phyloP scores from a whole-genome alignment of 2,797 vertebrate species.

The Danio tinwini region DNA sequence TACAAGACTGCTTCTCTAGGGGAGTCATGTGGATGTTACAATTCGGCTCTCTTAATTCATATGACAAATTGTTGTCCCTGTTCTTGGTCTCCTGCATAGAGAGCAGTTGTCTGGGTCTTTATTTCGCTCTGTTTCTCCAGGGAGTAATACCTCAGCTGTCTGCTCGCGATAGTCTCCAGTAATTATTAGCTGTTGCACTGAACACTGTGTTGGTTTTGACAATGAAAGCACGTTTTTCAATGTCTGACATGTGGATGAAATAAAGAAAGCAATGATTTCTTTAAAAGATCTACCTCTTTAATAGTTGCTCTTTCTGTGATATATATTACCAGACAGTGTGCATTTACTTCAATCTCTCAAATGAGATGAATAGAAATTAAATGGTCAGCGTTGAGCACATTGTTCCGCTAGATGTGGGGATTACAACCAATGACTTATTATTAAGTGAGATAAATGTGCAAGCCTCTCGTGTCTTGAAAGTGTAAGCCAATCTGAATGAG shows the following conservation, averaged over 20 bases:
- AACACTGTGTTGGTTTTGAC: conserved; percentile 41
- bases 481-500: conserved; percentile 34
- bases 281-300: conserved; percentile 14
- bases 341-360: conserved; percentile 28
- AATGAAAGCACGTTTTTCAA: conserved; percentile 15
- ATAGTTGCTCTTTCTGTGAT: conserved; percentile 22
- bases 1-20: neutral
- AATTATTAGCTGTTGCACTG: conserved; percentile 37
- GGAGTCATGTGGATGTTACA: conserved; percentile 16
- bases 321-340: conserved; percentile 13
- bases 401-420: conserved; percentile 7
- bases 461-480: conserved; percentile 6
- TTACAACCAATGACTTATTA: conserved; percentile 38
- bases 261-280: conserved; percentile 33
- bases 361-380: conserved; percentile 30
- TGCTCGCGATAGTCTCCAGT: conserved; percentile 13
- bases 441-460: conserved; percentile 43
- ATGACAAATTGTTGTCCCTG: conserved; percentile 46
- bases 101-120: conserved; percentile 41
- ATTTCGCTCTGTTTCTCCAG: conserved; percentile 28
- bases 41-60: conserved; percentile 51
- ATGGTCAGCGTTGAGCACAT: neutral
- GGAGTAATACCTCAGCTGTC: conserved; percentile 31
- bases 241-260: conserved; percentile 26
- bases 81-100: conserved; percentile 5